These are phyloP conservation scores for Trialeurodes vaporariorum DNA, from an alignment of 1,140 invertebrate genomes.

Conservation along the genomic window DNA sequence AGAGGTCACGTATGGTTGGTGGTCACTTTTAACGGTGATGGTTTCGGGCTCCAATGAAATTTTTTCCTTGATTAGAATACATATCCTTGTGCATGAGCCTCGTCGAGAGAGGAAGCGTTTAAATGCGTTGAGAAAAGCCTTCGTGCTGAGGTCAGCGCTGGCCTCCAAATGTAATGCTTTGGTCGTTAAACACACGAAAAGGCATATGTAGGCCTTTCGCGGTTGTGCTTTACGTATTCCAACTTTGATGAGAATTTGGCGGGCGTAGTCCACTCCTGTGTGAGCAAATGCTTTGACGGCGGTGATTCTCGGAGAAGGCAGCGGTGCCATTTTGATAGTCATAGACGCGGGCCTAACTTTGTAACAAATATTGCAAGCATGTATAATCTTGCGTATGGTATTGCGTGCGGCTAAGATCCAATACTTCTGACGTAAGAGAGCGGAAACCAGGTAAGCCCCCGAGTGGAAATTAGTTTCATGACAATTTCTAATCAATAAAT, in stretches of 20 bases:
- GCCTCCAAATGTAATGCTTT: slow-evolving; percentile 31
- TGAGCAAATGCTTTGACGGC: slow-evolving; percentile 15
- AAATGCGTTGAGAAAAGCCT: slow-evolving; percentile 28
- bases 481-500: slow-evolving; percentile 1
- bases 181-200: slow-evolving; percentile 27
- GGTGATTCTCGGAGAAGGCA: slow-evolving; percentile 13
- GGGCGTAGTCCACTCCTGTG: slow-evolving; percentile 22
- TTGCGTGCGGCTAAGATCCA: slow-evolving; percentile 25
- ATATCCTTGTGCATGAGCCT: slow-evolving; percentile 25
- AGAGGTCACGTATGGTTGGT: too few species aligned
- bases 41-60: slow-evolving; percentile 34
- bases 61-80: slow-evolving; percentile 33
- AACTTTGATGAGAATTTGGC: slow-evolving; percentile 12
- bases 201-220: slow-evolving; percentile 24
- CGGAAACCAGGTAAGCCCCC: slow-evolving; percentile 17
- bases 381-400: slow-evolving; percentile 13
- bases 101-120: slow-evolving; percentile 29
- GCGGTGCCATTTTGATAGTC: slow-evolving; percentile 14
- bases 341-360: slow-evolving; percentile 1
- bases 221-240: neutral
- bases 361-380: slow-evolving; percentile 12
- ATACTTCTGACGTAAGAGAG: slow-evolving; percentile 23
- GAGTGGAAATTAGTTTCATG: neutral
- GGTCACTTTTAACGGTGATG: too few species aligned
- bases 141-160: slow-evolving; percentile 23